Evolutionary conservation across 2,797 vertebrate species (phyloP).

Genomic region (Anguilla megastoma): DNA sequence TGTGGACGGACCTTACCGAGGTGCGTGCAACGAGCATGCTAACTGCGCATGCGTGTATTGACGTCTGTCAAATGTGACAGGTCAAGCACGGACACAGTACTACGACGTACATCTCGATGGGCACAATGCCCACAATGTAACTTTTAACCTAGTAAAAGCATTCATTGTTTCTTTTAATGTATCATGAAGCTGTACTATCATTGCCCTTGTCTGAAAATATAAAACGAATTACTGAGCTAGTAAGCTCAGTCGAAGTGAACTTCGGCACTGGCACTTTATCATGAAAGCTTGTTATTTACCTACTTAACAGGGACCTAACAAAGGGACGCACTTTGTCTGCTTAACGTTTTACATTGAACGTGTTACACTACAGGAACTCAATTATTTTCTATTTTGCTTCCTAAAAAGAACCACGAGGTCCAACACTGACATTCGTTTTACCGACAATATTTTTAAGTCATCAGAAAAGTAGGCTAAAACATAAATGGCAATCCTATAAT

Average conservation of each 20-base stretch:
- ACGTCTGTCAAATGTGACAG: background rate
- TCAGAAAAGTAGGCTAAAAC: background rate
- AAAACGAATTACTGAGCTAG: no score
- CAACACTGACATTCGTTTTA: no score
- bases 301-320: no score
- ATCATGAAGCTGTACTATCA: no score
- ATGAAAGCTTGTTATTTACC: no score
- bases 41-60: constrained; percentile 30
- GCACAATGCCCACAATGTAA: background rate
- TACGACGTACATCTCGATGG: no score
- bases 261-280: no score
- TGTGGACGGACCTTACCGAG: no score
- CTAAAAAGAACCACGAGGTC: background rate
- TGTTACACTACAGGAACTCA: background rate
- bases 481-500: background rate
- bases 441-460: no score
- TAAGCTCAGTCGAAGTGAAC: no score
- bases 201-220: no score
- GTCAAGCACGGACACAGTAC: background rate
- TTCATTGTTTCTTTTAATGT: background rate
- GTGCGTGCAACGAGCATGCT: background rate
- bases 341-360: background rate
- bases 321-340: no score
- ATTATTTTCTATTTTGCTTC: background rate
- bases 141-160: background rate